A percentile compares a stretch with the other conserved stretches of the same genome.
Evolutionary conservation across 2,113 vertebrate genomes (phyloP).

Genomic region (Clarias magur): DNA sequence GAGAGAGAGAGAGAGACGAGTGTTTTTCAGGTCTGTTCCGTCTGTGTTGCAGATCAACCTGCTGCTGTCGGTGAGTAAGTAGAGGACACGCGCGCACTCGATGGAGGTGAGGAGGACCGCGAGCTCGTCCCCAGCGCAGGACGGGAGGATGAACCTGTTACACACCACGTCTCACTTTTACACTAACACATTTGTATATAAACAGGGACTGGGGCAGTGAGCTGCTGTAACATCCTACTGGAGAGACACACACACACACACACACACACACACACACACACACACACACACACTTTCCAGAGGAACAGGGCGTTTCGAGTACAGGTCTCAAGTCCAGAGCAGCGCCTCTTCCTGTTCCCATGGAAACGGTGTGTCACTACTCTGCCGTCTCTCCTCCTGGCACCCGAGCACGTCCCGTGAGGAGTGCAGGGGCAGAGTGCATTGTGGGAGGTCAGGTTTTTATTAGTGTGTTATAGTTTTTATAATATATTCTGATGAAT

Average conservation of each 20-base stretch:
- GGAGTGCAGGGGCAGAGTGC: neutral
- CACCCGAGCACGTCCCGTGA: neutral
- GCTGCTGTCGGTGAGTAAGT: constrained; percentile 85
- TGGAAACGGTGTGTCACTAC: neutral
- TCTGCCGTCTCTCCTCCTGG: neutral
- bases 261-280: neutral
- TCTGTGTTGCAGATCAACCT: constrained; percentile 84
- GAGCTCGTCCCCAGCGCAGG: neutral
- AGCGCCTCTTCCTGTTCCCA: neutral
- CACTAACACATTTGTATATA: neutral
- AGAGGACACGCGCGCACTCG: constrained; percentile 49
- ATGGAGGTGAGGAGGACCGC: neutral
- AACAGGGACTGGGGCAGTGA: neutral
- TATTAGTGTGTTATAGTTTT: neutral
- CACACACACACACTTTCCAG: neutral
- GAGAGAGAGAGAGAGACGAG: no score
- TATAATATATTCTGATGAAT: constrained; percentile 22
- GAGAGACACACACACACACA: neutral
- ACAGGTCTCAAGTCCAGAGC: neutral
- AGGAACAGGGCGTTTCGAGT: neutral
- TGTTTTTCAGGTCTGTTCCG: constrained; percentile 9
- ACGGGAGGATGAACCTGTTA: neutral
- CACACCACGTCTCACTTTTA: neutral
- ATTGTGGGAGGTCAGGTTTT: neutral
- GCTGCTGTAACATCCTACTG: neutral